These are phyloP conservation scores for Andrena bicolor DNA, from an alignment of 2,888 invertebrate species.

Conservation along the genomic window DNA sequence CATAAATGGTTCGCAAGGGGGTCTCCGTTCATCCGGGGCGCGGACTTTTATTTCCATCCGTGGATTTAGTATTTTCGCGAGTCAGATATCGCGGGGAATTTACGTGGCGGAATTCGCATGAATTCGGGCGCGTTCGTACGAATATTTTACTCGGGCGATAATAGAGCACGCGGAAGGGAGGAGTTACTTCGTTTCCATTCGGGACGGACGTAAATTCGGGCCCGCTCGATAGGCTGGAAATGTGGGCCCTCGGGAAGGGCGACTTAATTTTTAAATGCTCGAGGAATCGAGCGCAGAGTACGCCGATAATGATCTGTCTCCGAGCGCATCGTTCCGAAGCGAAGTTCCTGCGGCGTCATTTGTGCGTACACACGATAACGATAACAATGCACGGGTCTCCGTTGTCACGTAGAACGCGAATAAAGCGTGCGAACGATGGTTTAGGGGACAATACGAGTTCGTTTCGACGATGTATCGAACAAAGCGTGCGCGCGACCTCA, in stretches of 20 bases:
- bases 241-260: not conserved
- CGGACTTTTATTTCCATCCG: not conserved
- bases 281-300: not conserved
- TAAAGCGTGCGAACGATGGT: slow-evolving; percentile 42
- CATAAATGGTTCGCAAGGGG: slow-evolving; percentile 1
- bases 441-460: slow-evolving; percentile 40
- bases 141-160: not conserved
- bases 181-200: slow-evolving; percentile 8
- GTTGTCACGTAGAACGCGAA: slow-evolving; percentile 34
- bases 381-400: slow-evolving; percentile 33
- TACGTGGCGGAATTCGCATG: not conserved
- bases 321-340: not conserved
- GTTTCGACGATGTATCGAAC: slow-evolving; percentile 48
- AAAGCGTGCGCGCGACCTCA: slow-evolving; percentile 30
- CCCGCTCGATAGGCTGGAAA: not conserved
- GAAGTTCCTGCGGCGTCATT: slow-evolving; percentile 41
- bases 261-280: slow-evolving; percentile 24
- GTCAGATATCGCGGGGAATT: not conserved
- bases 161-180: not conserved
- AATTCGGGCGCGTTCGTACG: not conserved
- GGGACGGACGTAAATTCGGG: slow-evolving; percentile 4
- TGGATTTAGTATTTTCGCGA: not conserved
- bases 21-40: not conserved
- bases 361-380: slow-evolving; percentile 51
- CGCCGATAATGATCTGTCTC: slow-evolving; percentile 26